These are phyloP conservation scores for Samia ricini DNA, from an alignment of 1,140 invertebrate genomes.

Conservation along the genomic window DNA sequence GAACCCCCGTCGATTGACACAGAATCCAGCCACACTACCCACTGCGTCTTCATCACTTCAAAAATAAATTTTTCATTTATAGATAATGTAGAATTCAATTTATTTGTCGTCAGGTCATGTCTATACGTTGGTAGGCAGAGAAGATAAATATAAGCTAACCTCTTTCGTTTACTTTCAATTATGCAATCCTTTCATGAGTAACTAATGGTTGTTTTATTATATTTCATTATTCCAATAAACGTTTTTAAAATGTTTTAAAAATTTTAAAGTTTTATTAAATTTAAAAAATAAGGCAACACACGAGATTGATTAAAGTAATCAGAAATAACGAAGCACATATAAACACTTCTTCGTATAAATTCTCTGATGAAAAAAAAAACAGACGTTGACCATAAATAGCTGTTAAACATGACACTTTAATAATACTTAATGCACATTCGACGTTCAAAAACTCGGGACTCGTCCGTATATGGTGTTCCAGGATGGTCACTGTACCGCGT, in stretches of 20 bases:
- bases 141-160: too few relatives aligned
- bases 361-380: constrained; percentile 16
- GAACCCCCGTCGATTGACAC: too few relatives aligned
- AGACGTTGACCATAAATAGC: constrained; percentile 27
- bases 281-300: background rate
- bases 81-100: too few relatives aligned
- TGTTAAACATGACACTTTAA: constrained; percentile 30
- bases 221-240: too few relatives aligned
- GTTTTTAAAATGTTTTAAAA: too few relatives aligned
- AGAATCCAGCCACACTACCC: too few relatives aligned
- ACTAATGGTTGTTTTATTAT: too few relatives aligned
- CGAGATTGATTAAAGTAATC: background rate
- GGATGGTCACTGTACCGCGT: constrained; percentile 44
- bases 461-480: constrained; percentile 24
- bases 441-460: constrained; percentile 19
- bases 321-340: background rate
- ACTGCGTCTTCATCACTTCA: too few relatives aligned
- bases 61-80: too few relatives aligned
- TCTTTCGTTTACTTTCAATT: too few relatives aligned
- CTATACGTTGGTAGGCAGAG: background rate
- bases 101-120: background rate
- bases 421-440: background rate
- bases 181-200: too few relatives aligned
- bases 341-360: background rate
- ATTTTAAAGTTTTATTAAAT: too few relatives aligned